Evolutionary conservation across 2,797 vertebrate genomes (phyloP).

Genomic region (Enteromius argenteus): DNA sequence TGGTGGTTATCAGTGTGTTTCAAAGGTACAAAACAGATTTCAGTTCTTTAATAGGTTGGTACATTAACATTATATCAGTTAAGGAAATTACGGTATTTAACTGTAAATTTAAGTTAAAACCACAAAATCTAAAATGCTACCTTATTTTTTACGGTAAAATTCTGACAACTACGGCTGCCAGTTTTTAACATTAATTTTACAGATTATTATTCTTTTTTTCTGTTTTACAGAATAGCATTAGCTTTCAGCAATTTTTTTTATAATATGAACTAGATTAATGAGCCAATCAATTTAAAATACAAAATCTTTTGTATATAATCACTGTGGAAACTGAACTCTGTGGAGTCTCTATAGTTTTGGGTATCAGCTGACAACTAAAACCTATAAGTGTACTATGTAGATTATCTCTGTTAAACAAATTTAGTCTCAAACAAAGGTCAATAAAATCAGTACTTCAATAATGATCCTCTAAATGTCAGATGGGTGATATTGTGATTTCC

Average conservation of each 20-base stretch:
- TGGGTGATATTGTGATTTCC: conserved; percentile 61
- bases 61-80: too few relatives aligned
- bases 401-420: conserved; percentile 33
- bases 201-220: too few relatives aligned
- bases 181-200: too few relatives aligned
- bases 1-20: too few relatives aligned
- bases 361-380: not conserved
- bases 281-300: not conserved
- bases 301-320: not conserved
- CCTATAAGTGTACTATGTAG: conserved; percentile 1
- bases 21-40: too few relatives aligned
- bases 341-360: not conserved
- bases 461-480: conserved; percentile 71
- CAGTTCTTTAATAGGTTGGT: too few relatives aligned
- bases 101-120: too few relatives aligned
- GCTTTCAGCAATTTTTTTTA: not conserved
- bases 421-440: conserved; percentile 62
- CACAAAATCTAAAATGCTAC: too few relatives aligned
- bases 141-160: too few relatives aligned
- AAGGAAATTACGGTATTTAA: too few relatives aligned
- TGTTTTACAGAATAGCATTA: too few relatives aligned
- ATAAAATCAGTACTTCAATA: conserved; percentile 73
- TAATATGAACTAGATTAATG: conserved; percentile 47
- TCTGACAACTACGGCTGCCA: too few relatives aligned
- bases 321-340: not conserved